Base-by-base conservation (phyloP, 23 tunicate genomes). In the Clavelina lepadiformis region DNA sequence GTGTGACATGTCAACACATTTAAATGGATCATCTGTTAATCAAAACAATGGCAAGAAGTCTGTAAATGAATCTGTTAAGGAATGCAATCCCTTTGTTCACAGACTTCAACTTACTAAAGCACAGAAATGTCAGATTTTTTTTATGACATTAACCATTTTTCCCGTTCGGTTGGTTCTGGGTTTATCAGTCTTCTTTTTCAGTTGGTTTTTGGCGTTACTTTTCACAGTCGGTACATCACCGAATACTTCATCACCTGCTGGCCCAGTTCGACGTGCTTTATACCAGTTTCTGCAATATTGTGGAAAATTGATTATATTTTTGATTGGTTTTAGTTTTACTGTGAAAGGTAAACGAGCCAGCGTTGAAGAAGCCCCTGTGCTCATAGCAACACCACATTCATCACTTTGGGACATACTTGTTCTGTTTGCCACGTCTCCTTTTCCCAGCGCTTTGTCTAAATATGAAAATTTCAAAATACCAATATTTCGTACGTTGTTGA, bases 71-170 rank as follows among this genome's bases (percentile, higher is more conserved):
- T n/a, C n/a, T n/a, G n/a, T n/a, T n/a, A 41, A 41, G 59, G 59
- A 20, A 7, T 50, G 3, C 34, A 86, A 86, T 72, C 95, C 95
- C 15, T 86, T 86, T 52, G 56, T 72, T 5, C 85, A 79, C 35
- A 38, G 67, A 3, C 35, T 86, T 19, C 45, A 72, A 2, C 31
- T 78, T 3, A 56, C 80, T 32, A 21, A 19, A n/a, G 5, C 46
- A 33, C 75, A 86, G 36, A 86, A 86, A 50, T 2, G 78, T 4
- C 78, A 86, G 68, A 67, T 86, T 7, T 38, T 51, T 2, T 21
- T 86, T n/a, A 79, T 86, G 95, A 65, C 86, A 25, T 35, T 86
- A 1, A 86, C 95, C 1, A 23, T 86, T 29, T 80, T 75, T 29
- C 95, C 95, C 0, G 37, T 86, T 46, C 80, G 86, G 25, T 53